Evolutionary conservation across 2,888 invertebrate species (phyloP).

Genomic region (Chloroclystis v-ata): DNA sequence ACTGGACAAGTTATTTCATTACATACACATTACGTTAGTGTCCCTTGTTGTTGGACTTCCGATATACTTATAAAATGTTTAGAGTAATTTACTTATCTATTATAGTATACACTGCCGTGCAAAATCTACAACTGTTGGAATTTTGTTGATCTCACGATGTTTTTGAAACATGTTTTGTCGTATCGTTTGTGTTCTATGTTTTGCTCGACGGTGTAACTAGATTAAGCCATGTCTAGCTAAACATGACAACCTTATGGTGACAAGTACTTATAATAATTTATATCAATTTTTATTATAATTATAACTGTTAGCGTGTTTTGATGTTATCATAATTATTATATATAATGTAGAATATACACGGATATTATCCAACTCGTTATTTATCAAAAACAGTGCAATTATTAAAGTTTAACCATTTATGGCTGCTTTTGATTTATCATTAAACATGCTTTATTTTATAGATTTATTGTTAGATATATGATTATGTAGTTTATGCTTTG

Average conservation of each 20-base stretch:
- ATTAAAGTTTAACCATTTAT: slow-evolving; percentile 18
- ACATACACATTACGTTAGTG: too few species aligned
- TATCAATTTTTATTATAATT: slow-evolving; percentile 19
- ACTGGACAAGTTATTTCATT: too few species aligned
- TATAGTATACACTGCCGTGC: slow-evolving; percentile 18
- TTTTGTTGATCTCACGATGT: slow-evolving; percentile 27
- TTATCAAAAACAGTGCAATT: slow-evolving; percentile 26
- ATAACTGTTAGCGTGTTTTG: slow-evolving; percentile 20
- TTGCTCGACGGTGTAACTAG: slow-evolving; percentile 24
- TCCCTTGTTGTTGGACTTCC: too few species aligned
- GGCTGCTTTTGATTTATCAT: slow-evolving; percentile 18
- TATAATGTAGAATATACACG: slow-evolving; percentile 13
- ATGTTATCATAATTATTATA: slow-evolving; percentile 17
- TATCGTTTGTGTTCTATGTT: slow-evolving; percentile 17
- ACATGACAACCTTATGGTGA: slow-evolving; percentile 38
- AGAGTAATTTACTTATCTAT: slow-evolving; percentile 13
- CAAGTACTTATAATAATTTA: slow-evolving; percentile 36
- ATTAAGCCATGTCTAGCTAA: slow-evolving; percentile 25
- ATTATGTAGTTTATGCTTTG: slow-evolving; percentile 15
- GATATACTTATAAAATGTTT: slow-evolving; percentile 7
- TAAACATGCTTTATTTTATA: slow-evolving; percentile 2
- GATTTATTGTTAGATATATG: slow-evolving; percentile 11
- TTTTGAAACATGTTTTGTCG: slow-evolving; percentile 21
- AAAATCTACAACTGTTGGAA: slow-evolving; percentile 16
- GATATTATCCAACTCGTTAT: slow-evolving; percentile 9